Conservation (phyloP, 2,888 invertebrate genomes). For the Selenia dentaria region DNA sequence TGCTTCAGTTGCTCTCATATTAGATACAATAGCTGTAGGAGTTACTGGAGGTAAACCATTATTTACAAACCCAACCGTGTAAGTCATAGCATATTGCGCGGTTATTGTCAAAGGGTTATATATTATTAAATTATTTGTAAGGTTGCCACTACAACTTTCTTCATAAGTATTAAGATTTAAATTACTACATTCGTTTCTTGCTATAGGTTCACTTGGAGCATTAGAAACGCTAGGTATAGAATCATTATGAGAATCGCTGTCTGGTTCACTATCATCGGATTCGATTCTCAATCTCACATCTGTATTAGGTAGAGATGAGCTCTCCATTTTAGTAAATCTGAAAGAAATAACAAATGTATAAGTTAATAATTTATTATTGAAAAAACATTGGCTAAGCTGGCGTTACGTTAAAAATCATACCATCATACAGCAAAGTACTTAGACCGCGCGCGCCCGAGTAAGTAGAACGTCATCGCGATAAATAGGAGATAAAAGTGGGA, state of each 20-base stretch:
- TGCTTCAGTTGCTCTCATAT: not conserved
- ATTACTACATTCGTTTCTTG: not conserved
- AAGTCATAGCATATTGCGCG: not conserved
- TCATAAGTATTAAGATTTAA: not conserved
- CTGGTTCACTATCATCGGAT: slow-evolving; percentile 10
- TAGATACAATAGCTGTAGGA: not conserved
- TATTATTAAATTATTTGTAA: not conserved
- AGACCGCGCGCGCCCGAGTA: no score
- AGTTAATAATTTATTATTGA: no score
- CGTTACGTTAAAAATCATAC: no score
- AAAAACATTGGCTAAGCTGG: no score
- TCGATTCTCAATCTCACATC: slow-evolving; percentile 2
- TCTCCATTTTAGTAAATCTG: slow-evolving; percentile 27
- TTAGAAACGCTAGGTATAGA: not conserved
- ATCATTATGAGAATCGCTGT: slow-evolving; percentile 1
- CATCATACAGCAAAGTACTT: no score
- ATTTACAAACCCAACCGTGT: not conserved
- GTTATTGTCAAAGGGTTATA: not conserved
- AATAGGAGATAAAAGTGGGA: no score
- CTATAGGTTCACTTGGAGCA: not conserved
- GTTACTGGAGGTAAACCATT: not conserved
- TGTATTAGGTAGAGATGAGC: not conserved
- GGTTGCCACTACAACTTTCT: not conserved
- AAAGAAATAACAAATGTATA: slow-evolving; percentile 7
- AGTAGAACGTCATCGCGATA: no score